Percentiles rank a stretch among this genome's conserved stretches.
phyloP scores from a whole-genome alignment of 2,888 invertebrate species.

The Carabus problematicus region DNA sequence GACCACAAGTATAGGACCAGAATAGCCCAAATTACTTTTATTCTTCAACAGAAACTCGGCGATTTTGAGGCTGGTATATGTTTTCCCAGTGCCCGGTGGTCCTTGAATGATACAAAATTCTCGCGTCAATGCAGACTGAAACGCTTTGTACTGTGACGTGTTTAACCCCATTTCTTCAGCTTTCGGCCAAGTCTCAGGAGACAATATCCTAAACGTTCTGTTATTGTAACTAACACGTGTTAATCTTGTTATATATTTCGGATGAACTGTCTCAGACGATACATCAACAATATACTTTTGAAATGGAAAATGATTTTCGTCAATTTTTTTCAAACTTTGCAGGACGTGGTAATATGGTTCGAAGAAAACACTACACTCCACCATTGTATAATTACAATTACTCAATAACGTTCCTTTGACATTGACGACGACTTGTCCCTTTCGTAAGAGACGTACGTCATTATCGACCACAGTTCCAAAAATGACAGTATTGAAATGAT shows the following conservation, averaged over 20 bases:
- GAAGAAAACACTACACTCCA: conserved; percentile 77
- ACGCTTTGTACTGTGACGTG: conserved; percentile 68
- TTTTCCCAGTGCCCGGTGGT: conserved; percentile 85
- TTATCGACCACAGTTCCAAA: conserved; percentile 71
- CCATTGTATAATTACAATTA: conserved; percentile 64
- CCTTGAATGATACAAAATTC: conserved; percentile 80
- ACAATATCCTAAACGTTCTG: conserved; percentile 5
- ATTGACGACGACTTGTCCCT: conserved; percentile 61
- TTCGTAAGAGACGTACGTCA: conserved; percentile 58
- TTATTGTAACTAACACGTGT: conserved; percentile 13
- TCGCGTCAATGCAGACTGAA: conserved; percentile 67
- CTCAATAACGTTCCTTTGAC: conserved; percentile 53
- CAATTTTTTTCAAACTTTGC: conserved; percentile 67
- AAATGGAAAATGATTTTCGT: conserved; percentile 67
- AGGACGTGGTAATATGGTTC: conserved; percentile 77
- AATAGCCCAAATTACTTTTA: conserved; percentile 50
- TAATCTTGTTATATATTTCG: conserved; percentile 53
- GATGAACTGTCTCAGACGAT: conserved; percentile 50
- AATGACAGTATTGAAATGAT: conserved; percentile 69
- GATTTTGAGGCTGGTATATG: conserved; percentile 75
- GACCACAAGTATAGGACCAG: conserved; percentile 74
- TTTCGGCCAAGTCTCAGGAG: conserved; percentile 59
- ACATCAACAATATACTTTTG: conserved; percentile 68
- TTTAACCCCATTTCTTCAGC: conserved; percentile 63
- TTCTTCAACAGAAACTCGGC: conserved; percentile 70